Base-by-base conservation (phyloP, 92 coral and sea anemone genomes). In the Umimayanthus kanabou region DNA sequence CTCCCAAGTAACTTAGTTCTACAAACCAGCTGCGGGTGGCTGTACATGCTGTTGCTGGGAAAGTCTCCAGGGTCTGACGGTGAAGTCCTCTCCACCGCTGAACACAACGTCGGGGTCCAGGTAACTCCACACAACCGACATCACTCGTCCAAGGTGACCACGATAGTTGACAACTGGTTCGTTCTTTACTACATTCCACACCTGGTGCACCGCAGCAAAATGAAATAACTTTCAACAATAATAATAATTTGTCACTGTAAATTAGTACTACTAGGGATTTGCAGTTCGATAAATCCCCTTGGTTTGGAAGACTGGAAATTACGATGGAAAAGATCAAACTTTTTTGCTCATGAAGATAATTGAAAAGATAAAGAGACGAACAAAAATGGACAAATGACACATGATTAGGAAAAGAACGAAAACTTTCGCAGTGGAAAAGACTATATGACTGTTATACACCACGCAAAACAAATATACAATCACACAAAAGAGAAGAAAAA, bases 11-110 rank as follows among this genome's bases (percentile, higher is more conserved):
- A 45, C 3, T 18, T 29, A 23, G 65, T 37, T 18, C 6, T 22
- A 28, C 90, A 25, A 69, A 96, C 98, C 94, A 45, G 87, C 80
- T 9, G 84, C 88, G 15, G 98, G 98, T 3, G 98, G 98, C 7
- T 91, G 96, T 39, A 80, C 87, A 80, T 91, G 88, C 22, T 89
- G 66, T 79, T 91, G 98, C 20, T 74, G 69, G 30, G 94, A 94
- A 29, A 96, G 91, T 88, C 92, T 94, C 99, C 99, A 97, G 14
- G 96, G 94, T 37, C 98, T 92, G 37, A 93, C 98, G 9, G 99
- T 95, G 18, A 98, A 98, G 79, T 97, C 99, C 84, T 95, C 99
- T 23, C 99, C 96, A 3, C 99, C 99, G 43, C 98, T 97, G 81
- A 91, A 97, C 87, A 95, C 91, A 28, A 95, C 90, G 80, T 97